Conservation (phyloP, 2,113 vertebrate species). For the Pipa parva region DNA sequence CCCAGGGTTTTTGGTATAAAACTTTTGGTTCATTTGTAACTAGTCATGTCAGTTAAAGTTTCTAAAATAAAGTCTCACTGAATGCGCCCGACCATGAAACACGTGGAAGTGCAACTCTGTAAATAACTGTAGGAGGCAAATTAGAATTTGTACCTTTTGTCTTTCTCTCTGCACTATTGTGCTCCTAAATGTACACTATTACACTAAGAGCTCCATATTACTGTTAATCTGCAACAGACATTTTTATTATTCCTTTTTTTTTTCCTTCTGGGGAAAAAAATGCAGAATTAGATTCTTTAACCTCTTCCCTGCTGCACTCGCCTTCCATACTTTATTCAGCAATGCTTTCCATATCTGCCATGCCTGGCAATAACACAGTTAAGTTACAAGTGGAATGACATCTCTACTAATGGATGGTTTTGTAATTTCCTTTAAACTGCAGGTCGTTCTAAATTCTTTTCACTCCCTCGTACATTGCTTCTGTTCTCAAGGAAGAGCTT, state of each 20-base stretch:
- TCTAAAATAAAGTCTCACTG: neutral
- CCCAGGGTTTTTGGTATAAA: too few species aligned
- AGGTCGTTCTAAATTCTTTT: conserved; percentile 53
- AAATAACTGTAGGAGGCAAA: conserved; percentile 2
- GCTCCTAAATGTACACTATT: conserved; percentile 43
- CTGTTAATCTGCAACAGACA: conserved; percentile 61
- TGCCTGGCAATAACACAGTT: conserved; percentile 32
- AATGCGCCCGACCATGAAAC: too few species aligned
- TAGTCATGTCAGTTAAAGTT: neutral
- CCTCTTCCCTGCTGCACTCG: neutral
- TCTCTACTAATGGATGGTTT: conserved; percentile 49
- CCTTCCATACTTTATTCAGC: neutral
- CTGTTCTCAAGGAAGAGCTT: conserved; percentile 49
- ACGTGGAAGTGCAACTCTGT: neutral
- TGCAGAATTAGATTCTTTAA: conserved; percentile 57
- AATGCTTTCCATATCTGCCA: neutral
- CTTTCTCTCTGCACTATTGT: neutral
- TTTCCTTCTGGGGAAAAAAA: conserved; percentile 50
- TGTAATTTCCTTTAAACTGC: conserved; percentile 50
- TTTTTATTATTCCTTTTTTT: too few species aligned
- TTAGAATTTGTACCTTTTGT: conserved; percentile 14
- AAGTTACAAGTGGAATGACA: conserved; percentile 55
- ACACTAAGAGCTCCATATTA: conserved; percentile 56
- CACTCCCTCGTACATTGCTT: conserved; percentile 8
- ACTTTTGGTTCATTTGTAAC: too few species aligned